Conservation (phyloP, 2,797 vertebrate species). For the Chiroxiphia lanceolata region DNA sequence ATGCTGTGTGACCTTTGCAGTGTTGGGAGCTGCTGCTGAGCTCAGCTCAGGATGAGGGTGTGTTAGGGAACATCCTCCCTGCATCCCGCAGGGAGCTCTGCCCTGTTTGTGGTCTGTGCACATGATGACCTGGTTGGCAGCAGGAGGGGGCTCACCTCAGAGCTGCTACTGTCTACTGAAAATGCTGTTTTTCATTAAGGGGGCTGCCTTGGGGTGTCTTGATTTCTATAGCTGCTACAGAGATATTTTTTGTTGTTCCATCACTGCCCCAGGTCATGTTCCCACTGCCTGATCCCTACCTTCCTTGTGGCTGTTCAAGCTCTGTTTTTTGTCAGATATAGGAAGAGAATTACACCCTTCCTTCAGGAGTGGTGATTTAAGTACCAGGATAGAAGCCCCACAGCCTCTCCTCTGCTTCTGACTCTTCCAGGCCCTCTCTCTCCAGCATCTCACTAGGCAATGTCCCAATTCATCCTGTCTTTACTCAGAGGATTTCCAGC, state of each 20-base stretch:
- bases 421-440: not conserved
- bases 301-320: not conserved
- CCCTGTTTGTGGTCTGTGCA: rapidly evolving
- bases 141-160: not conserved
- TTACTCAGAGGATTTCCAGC: not conserved
- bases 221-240: not conserved
- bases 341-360: not conserved
- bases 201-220: not conserved
- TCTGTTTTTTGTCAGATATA: not conserved
- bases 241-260: not conserved
- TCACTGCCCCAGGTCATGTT: not conserved
- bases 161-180: not conserved
- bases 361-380: not conserved
- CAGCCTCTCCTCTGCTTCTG: not conserved
- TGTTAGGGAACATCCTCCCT: not conserved
- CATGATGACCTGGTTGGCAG: rapidly evolving
- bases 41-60: not conserved
- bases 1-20: not conserved
- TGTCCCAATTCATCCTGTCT: not conserved
- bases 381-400: not conserved
- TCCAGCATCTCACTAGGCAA: not conserved
- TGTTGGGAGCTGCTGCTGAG: not conserved
- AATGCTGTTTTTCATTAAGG: not conserved
- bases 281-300: not conserved
- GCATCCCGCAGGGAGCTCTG: not conserved